Evolutionary conservation across 2,888 invertebrate genomes (phyloP).

Genomic region (Diarsia brunnea): DNA sequence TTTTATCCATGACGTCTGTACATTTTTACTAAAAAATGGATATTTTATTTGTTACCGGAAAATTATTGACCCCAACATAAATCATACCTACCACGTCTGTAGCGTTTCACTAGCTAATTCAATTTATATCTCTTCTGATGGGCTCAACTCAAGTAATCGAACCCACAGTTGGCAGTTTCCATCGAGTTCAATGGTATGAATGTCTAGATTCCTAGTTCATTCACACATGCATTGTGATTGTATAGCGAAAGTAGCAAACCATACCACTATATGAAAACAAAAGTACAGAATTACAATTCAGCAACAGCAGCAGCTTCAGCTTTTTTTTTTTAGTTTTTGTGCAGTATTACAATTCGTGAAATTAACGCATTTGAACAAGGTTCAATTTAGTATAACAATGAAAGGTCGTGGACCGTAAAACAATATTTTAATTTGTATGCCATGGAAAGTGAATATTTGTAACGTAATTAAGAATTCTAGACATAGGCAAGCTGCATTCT

Average conservation of each 20-base stretch:
- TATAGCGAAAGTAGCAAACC: conserved; percentile 24
- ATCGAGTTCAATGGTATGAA: background rate
- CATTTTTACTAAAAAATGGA: background rate
- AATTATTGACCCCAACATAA: background rate
- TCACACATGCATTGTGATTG: conserved; percentile 18
- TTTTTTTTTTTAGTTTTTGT: too few relatives aligned
- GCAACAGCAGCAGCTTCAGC: too few relatives aligned
- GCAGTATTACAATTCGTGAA: background rate
- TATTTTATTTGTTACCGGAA: background rate
- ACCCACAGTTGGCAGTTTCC: background rate
- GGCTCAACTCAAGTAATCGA: background rate
- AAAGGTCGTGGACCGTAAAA: conserved; percentile 9
- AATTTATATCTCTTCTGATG: background rate
- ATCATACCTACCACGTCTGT: background rate
- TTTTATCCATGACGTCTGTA: background rate
- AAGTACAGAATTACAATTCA: too few relatives aligned
- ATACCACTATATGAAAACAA: conserved; percentile 31
- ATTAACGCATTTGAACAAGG: rapidly evolving
- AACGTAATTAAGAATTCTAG: background rate
- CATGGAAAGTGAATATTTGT: conserved; percentile 30
- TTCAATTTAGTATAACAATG: background rate
- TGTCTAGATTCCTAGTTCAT: conserved; percentile 14
- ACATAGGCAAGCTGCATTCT: background rate
- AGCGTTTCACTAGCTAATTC: background rate
- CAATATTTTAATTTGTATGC: conserved; percentile 16